phyloP scores from a whole-genome alignment of 2,797 vertebrate genomes.

The Cheirogaleus major region DNA sequence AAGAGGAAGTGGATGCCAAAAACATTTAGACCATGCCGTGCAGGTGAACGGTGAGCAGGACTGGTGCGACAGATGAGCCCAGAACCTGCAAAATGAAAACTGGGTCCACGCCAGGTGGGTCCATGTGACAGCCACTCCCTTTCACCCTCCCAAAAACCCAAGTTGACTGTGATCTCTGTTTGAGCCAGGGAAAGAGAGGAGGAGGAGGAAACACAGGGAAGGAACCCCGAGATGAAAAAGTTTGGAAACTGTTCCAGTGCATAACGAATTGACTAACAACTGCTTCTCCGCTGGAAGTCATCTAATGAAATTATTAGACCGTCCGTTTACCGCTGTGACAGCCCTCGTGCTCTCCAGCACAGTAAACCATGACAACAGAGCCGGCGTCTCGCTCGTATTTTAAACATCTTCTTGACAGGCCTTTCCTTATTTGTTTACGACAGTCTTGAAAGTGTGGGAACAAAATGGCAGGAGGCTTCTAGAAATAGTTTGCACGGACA shows the following conservation, averaged over 20 bases:
- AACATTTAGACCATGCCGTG: background rate
- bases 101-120: background rate
- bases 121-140: background rate
- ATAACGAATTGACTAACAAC: background rate
- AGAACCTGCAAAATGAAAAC: background rate
- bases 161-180: background rate
- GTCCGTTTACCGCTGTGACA: background rate
- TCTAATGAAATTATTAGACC: background rate
- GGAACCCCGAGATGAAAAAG: background rate
- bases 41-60: background rate
- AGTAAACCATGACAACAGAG: background rate
- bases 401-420: background rate
- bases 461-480: conserved; percentile 15
- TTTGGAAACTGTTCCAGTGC: background rate
- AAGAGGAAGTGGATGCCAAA: background rate
- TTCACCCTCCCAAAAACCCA: background rate
- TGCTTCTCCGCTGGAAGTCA: background rate
- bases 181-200: background rate
- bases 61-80: background rate
- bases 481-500: conserved; percentile 30
- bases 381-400: background rate
- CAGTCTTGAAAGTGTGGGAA: conserved; percentile 40
- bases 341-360: background rate
- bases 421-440: conserved; percentile 54
- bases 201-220: background rate